Evolutionary conservation across 2,113 vertebrate species (phyloP).

Genomic region (Rhynchomys soricoides): DNA sequence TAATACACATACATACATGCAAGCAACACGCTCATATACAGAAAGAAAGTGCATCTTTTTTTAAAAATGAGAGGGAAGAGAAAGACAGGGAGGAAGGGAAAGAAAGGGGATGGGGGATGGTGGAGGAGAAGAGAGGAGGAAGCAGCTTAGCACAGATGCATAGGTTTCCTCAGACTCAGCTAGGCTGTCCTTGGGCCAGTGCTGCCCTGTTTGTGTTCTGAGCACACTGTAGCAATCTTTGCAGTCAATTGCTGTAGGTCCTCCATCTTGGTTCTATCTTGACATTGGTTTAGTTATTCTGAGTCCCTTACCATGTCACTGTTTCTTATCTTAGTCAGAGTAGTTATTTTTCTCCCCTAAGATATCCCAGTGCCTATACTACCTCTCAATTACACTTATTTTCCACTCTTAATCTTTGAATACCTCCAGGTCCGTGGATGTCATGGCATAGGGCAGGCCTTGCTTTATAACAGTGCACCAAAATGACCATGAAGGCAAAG

Average conservation of each 20-base stretch:
- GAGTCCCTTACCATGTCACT: not conserved
- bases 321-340: not conserved
- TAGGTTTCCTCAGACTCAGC: not conserved
- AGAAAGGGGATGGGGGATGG: not conserved
- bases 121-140: not conserved
- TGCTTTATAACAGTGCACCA: not conserved
- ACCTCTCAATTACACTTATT: not conserved
- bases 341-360: not conserved
- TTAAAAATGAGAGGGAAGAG: not conserved
- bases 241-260: not conserved
- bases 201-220: not conserved
- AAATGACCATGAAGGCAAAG: constrained; percentile 16
- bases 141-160: too few species aligned
- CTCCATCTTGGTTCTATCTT: constrained; percentile 14
- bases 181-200: not conserved
- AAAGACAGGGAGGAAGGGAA: not conserved
- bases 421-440: not conserved
- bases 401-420: constrained; percentile 41
- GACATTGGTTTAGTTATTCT: not conserved
- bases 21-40: not conserved
- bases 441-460: not conserved
- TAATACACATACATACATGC: not conserved
- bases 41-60: not conserved
- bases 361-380: not conserved
- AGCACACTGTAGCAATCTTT: not conserved